Conservation (phyloP, 1,140 invertebrate genomes). For the Drosophila aff. region DNA sequence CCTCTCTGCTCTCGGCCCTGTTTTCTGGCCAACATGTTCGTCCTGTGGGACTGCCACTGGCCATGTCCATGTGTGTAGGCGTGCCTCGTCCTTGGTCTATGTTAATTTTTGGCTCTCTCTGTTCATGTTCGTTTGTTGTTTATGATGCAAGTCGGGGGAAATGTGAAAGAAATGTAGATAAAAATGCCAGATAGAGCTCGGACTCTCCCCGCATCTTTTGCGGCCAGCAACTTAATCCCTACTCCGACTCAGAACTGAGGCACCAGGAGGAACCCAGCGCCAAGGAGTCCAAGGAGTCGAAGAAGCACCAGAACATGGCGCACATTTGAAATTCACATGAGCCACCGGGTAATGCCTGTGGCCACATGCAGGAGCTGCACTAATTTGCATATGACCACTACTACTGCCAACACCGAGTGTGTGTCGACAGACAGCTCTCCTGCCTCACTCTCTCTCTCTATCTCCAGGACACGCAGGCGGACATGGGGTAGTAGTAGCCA, state of each 20-base stretch:
- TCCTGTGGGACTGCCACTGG: constrained; percentile 41
- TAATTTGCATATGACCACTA: constrained; percentile 54
- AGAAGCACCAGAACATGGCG: constrained; percentile 14
- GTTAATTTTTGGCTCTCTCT: constrained; percentile 69
- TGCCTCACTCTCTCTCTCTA: no score
- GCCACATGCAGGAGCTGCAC: constrained; percentile 49
- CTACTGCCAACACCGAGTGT: constrained; percentile 14
- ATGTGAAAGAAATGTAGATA: constrained; percentile 72
- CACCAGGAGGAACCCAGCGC: not conserved
- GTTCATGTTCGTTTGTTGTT: constrained; percentile 72
- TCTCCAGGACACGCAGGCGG: not conserved
- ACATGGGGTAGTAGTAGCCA: not conserved
- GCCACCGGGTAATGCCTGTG: constrained; percentile 58
- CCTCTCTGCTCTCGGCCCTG: not conserved
- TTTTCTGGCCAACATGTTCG: constrained; percentile 42
- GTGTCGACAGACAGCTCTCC: constrained; percentile 34
- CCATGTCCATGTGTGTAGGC: constrained; percentile 53
- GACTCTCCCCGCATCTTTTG: constrained; percentile 21
- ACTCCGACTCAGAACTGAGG: constrained; percentile 7
- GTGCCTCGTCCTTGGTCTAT: constrained; percentile 64
- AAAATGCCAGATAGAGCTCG: constrained; percentile 62
- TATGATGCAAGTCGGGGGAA: constrained; percentile 62
- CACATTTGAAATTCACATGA: constrained; percentile 74
- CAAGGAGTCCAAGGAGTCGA: constrained; percentile 3
- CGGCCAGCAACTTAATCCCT: constrained; percentile 41